Evolutionary conservation across 2,888 invertebrate genomes (phyloP).

Genomic region (Formica aserva): DNA sequence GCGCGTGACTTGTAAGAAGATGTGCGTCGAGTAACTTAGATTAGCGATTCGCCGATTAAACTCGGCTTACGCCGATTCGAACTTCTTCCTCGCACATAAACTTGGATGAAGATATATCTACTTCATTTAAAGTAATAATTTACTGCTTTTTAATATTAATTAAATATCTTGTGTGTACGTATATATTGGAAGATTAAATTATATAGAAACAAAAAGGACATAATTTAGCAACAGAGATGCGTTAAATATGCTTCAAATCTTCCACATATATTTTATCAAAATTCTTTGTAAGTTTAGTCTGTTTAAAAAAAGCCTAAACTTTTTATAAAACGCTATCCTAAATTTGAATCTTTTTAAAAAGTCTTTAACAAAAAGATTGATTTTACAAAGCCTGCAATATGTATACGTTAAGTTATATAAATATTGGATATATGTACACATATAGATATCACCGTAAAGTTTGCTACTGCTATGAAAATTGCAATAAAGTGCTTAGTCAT

Average conservation of each 20-base stretch:
- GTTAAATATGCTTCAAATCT: background rate
- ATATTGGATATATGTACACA: background rate
- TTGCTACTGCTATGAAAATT: background rate
- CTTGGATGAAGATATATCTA: background rate
- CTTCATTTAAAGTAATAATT: slow-evolving; percentile 8
- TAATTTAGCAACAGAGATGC: background rate
- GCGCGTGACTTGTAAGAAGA: slow-evolving; percentile 73
- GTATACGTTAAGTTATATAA: background rate
- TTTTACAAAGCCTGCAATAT: background rate
- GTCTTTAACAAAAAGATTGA: background rate
- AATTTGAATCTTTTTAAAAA: background rate
- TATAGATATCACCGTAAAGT: slow-evolving; percentile 5
- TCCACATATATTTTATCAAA: background rate
- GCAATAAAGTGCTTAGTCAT: slow-evolving; percentile 26
- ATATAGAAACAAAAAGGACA: background rate
- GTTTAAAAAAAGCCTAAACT: background rate
- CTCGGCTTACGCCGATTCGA: slow-evolving; percentile 8
- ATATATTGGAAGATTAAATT: slow-evolving; percentile 5
- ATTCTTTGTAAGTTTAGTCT: background rate
- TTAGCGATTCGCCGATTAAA: slow-evolving; percentile 51
- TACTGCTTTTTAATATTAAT: background rate
- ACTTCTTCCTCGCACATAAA: background rate
- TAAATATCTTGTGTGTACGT: background rate
- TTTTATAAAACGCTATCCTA: background rate
- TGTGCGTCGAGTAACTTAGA: slow-evolving; percentile 47